These are phyloP conservation scores for Craseonycteris thonglongyai DNA, from an alignment of 2,113 vertebrate genomes.

Conservation along the genomic window DNA sequence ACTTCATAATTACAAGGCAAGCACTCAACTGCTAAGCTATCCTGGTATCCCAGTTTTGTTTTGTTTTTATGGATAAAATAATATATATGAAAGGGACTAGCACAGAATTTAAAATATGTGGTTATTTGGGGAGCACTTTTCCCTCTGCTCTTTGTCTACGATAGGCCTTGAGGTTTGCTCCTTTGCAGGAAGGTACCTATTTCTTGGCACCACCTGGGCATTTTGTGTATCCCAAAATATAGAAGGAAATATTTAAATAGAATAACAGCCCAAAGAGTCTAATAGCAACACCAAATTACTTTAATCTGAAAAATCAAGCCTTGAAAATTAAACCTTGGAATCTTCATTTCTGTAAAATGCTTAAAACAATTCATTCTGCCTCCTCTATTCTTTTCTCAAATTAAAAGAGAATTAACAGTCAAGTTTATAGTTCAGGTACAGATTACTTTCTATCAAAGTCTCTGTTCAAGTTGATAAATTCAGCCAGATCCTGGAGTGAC, in stretches of 20 bases:
- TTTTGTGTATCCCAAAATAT: background rate
- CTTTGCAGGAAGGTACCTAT: background rate
- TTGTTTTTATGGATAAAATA: background rate
- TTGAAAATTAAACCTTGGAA: background rate
- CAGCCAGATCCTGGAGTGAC: background rate
- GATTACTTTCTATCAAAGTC: background rate
- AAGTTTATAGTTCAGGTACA: background rate
- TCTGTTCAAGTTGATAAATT: background rate
- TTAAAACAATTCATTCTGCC: background rate
- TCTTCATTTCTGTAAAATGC: background rate
- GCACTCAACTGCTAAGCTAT: no score
- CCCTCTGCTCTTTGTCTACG: background rate
- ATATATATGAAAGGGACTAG: background rate
- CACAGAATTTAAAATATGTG: background rate
- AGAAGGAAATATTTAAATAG: conserved; percentile 29
- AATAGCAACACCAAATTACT: background rate
- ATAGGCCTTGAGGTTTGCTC: background rate
- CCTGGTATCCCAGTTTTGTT: no score
- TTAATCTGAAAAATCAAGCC: background rate
- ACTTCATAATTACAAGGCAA: no score
- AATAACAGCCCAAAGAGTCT: background rate
- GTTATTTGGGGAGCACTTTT: background rate
- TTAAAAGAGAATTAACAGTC: background rate
- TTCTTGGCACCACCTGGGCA: background rate
- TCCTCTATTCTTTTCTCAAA: background rate